Percentiles rank a stretch among this genome's conserved stretches.
These are phyloP conservation scores for Lycocerus yunnanus DNA, from an alignment of 2,888 invertebrate genomes.

Conservation along the genomic window DNA sequence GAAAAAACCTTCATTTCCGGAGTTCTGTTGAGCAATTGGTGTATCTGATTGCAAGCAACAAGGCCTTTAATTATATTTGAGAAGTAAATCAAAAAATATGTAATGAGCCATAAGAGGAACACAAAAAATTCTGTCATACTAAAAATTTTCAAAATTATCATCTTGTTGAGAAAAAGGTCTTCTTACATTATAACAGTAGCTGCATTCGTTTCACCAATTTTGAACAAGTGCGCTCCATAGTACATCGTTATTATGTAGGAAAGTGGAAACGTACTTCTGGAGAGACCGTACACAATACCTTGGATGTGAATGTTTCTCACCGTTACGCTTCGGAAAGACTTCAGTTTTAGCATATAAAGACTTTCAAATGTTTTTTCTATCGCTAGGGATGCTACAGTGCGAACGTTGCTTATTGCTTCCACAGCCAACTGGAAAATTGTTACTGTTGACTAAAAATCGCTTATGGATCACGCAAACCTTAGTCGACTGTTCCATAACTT, in stretches of 20 bases:
- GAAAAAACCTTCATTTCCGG: conserved; percentile 61
- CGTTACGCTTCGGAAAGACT: conserved; percentile 64
- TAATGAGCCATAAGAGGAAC: conserved; percentile 72
- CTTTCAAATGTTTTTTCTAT: conserved; percentile 69
- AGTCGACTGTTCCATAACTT: conserved; percentile 72
- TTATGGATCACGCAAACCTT: conserved; percentile 58
- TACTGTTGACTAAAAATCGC: no score
- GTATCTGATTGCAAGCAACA: conserved; percentile 70
- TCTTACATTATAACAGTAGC: conserved; percentile 72
- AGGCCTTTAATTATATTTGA: conserved; percentile 83
- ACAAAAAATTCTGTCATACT: conserved; percentile 75
- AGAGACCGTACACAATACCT: conserved; percentile 70
- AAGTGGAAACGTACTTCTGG: conserved; percentile 72
- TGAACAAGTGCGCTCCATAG: conserved; percentile 72
- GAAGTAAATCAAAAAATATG: conserved; percentile 70
- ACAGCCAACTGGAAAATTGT: conserved; percentile 62
- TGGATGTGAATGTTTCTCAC: conserved; percentile 67
- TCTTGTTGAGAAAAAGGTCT: no score
- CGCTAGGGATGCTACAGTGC: conserved; percentile 76
- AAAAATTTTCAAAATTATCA: conserved; percentile 28
- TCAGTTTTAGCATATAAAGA: conserved; percentile 65
- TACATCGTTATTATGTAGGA: conserved; percentile 72
- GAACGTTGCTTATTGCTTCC: conserved; percentile 78
- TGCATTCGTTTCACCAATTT: conserved; percentile 61
- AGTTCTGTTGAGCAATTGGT: conserved; percentile 64